phyloP scores from a whole-genome alignment of 2,888 invertebrate species.

The Ormyrus thymus region DNA sequence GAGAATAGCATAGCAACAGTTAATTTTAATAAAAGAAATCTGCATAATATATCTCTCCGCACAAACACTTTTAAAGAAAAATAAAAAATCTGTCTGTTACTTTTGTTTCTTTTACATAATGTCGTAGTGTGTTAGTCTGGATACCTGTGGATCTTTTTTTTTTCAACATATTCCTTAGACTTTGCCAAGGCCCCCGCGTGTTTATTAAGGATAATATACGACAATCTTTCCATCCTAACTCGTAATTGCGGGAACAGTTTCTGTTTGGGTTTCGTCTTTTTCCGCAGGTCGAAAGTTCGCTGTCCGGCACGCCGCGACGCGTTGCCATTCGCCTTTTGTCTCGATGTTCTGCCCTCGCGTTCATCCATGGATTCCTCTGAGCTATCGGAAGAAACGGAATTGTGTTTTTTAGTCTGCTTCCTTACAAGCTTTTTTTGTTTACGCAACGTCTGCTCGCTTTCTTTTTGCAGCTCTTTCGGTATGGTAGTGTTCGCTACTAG shows the following conservation, averaged over 20 bases:
- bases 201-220: conserved; percentile 59
- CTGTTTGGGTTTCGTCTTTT: conserved; percentile 61
- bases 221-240: conserved; percentile 63
- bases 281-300: conserved; percentile 56
- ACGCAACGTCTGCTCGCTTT: conserved; percentile 18
- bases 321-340: conserved; percentile 10
- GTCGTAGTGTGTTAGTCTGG: conserved; percentile 48
- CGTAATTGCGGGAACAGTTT: conserved; percentile 62
- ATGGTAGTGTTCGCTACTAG: neutral
- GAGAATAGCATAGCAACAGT: conserved; percentile 16
- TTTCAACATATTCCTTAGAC: conserved; percentile 66
- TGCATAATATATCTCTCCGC: conserved; percentile 1
- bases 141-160: conserved; percentile 68
- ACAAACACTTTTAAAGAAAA: conserved; percentile 24
- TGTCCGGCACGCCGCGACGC: conserved; percentile 45
- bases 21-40: conserved; percentile 9
- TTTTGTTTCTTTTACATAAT: conserved; percentile 31
- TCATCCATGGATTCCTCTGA: conserved; percentile 48
- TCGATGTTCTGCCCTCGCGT: neutral
- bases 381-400: conserved; percentile 55
- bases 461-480: conserved; percentile 6
- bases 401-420: conserved; percentile 46
- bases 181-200: conserved; percentile 63
- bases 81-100: conserved; percentile 20
- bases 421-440: conserved; percentile 34